phyloP scores from a whole-genome alignment of 2,888 invertebrate genomes.

The Drosophila neoperkinsi region DNA sequence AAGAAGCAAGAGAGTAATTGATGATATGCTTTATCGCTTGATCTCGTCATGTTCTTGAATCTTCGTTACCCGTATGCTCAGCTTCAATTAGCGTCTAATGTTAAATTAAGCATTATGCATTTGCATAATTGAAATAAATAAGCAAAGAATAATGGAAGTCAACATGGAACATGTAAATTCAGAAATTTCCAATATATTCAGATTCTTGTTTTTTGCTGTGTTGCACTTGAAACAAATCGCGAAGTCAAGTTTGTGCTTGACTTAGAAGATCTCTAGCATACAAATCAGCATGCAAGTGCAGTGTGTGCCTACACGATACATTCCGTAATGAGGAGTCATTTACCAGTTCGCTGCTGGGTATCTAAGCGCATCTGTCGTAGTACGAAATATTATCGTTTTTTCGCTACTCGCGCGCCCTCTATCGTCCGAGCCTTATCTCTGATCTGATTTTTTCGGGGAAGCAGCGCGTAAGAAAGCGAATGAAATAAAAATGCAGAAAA shows the following conservation, averaged over 20 bases:
- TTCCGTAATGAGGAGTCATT: not conserved
- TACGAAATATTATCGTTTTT: not conserved
- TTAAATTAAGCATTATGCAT: not conserved
- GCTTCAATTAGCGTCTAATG: not conserved
- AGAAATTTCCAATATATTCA: not conserved
- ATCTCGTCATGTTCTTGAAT: not conserved
- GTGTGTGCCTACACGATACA: not conserved
- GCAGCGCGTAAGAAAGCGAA: not conserved
- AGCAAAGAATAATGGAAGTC: not conserved
- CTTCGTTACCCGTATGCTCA: not conserved
- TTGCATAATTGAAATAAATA: not conserved
- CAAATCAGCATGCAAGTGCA: not conserved
- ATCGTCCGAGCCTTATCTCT: too few relatives aligned
- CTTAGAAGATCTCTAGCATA: not conserved
- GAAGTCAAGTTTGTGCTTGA: not conserved
- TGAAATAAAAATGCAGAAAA: slow-evolving; percentile 22
- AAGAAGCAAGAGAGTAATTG: not conserved
- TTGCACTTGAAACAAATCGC: not conserved
- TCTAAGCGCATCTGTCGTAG: not conserved
- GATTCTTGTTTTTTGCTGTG: not conserved
- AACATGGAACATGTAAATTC: not conserved
- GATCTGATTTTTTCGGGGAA: not conserved
- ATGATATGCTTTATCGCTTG: not conserved
- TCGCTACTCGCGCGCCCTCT: not conserved
- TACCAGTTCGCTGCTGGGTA: not conserved